Percentiles rank a stretch among this genome's conserved stretches.
Evolutionary conservation across 2,113 vertebrate species (phyloP).

Genomic region (Daubentonia madagascariensis): DNA sequence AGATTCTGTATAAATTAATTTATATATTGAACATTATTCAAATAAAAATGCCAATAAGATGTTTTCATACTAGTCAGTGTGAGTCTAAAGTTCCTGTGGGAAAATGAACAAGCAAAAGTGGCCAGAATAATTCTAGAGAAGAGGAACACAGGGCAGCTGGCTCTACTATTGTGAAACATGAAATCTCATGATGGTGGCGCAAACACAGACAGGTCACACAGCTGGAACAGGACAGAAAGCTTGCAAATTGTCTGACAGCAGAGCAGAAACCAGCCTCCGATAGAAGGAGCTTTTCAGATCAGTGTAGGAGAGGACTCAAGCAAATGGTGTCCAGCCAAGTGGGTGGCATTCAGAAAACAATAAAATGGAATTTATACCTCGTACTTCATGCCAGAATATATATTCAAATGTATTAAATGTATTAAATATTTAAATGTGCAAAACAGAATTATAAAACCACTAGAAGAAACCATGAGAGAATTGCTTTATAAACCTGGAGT

Average conservation of each 20-base stretch:
- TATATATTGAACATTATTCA: not conserved
- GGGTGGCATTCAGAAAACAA: not conserved
- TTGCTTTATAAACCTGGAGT: not conserved
- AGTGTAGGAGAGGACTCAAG: fast-evolving
- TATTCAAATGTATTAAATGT: not conserved
- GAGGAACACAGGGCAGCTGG: not conserved
- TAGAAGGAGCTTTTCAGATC: fast-evolving
- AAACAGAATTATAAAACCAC: not conserved
- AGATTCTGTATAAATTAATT: not conserved
- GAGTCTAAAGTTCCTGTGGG: not conserved
- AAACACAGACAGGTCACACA: not conserved
- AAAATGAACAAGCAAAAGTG: not conserved
- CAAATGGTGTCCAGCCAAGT: not conserved
- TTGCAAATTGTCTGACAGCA: not conserved
- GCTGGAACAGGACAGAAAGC: not conserved
- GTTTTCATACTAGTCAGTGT: not conserved
- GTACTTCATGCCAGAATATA: too few relatives aligned
- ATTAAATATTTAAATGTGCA: too few relatives aligned
- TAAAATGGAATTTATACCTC: not conserved
- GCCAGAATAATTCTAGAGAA: not conserved
- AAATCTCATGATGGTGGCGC: not conserved
- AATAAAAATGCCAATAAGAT: not conserved
- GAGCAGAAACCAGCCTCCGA: not conserved
- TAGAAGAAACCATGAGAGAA: not conserved
- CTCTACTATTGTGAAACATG: not conserved